A percentile compares a stretch with the other conserved stretches of the same genome.
phyloP scores from a whole-genome alignment of 2,113 vertebrate species.

The Melanerpes formicivorus region DNA sequence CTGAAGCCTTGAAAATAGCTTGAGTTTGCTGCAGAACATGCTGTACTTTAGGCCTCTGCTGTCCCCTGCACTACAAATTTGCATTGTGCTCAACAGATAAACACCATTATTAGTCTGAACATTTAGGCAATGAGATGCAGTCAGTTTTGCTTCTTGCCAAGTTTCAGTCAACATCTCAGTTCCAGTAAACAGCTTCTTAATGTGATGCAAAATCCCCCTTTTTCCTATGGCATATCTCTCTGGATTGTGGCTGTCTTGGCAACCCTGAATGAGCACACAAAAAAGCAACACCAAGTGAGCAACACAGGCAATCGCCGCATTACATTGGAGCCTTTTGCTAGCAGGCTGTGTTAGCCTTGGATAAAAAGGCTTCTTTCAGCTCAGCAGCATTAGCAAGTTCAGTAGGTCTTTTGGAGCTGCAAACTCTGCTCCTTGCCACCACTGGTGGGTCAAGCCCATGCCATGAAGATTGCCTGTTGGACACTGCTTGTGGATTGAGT shows the following conservation, averaged over 20 bases:
- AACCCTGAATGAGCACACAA: background rate
- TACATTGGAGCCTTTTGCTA: background rate
- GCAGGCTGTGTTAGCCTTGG: background rate
- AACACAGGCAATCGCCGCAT: background rate
- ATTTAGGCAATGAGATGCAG: slow-evolving; percentile 27
- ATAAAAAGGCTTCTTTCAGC: background rate
- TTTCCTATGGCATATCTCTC: background rate
- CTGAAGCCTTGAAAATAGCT: slow-evolving; percentile 16
- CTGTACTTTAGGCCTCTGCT: slow-evolving; percentile 8
- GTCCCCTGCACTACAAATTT: slow-evolving; percentile 2
- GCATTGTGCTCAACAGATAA: slow-evolving; percentile 48
- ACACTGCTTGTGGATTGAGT: background rate
- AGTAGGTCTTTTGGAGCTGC: background rate
- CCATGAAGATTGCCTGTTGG: background rate
- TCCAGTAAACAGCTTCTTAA: slow-evolving; percentile 48
- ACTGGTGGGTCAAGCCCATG: background rate
- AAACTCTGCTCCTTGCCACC: background rate
- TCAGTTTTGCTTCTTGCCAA: slow-evolving; percentile 29
- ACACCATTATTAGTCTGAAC: slow-evolving; percentile 20
- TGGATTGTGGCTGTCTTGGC: background rate
- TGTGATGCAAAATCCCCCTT: slow-evolving; percentile 15
- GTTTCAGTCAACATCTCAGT: slow-evolving; percentile 22
- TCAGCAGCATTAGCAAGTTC: accelerated
- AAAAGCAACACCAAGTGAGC: accelerated
- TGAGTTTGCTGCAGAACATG: background rate